A percentile compares a stretch with the other conserved stretches of the same genome.
Evolutionary conservation across 2,797 vertebrate genomes (phyloP).

Genomic region (Silurus aristotelis): DNA sequence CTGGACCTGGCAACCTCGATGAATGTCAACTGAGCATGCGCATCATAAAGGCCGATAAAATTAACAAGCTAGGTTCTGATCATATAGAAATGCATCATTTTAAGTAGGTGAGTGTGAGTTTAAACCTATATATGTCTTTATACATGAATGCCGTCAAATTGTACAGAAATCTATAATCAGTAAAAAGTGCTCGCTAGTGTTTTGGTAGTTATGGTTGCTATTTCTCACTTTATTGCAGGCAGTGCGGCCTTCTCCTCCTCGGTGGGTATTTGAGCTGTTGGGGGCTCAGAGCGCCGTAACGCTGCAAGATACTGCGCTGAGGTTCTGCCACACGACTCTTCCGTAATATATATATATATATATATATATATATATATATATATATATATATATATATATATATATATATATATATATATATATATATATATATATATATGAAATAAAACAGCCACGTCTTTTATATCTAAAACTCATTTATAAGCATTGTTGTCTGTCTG

Average conservation of each 20-base stretch:
- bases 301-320: neutral
- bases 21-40: conserved; percentile 1
- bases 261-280: conserved; percentile 3
- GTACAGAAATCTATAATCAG: neutral
- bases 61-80: neutral
- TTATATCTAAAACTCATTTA: neutral
- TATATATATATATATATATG: too few relatives aligned
- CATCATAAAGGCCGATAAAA: neutral
- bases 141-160: neutral
- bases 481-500: neutral
- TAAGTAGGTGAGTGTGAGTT: neutral
- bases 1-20: conserved; percentile 4
- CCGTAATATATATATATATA: too few relatives aligned
- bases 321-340: neutral
- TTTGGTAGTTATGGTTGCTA: neutral
- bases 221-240: neutral
- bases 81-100: neutral
- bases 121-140: neutral
- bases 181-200: neutral
- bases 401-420: too few relatives aligned
- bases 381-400: too few relatives aligned
- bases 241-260: neutral
- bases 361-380: too few relatives aligned
- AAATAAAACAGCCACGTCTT: neutral
- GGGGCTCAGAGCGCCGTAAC: neutral